These are phyloP conservation scores for Musca domestica DNA, from an alignment of 1,140 invertebrate genomes.

Conservation along the genomic window DNA sequence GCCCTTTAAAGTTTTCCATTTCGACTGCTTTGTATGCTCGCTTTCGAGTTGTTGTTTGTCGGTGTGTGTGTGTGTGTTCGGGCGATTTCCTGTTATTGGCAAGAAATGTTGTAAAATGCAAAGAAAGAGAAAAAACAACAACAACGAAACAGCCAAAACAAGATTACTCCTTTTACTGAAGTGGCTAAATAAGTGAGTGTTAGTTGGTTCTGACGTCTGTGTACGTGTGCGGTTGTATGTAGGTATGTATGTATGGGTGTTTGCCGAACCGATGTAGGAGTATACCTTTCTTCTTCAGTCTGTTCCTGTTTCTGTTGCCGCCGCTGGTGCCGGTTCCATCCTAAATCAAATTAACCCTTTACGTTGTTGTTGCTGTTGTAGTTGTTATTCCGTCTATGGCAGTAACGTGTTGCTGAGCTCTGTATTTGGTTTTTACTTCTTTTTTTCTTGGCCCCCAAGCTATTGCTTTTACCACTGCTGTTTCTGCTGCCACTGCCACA, in stretches of 20 bases:
- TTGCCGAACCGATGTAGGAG: neutral
- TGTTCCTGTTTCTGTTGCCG: neutral
- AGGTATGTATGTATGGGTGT: neutral
- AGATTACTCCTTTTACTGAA: too few relatives aligned
- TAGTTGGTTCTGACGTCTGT: neutral
- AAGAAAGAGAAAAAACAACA: too few relatives aligned
- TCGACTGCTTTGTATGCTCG: too few relatives aligned
- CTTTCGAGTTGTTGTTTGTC: too few relatives aligned
- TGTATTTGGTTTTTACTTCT: too few relatives aligned
- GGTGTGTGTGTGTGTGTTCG: too few relatives aligned
- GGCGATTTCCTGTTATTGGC: too few relatives aligned
- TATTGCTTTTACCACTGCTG: neutral
- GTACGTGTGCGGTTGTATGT: neutral
- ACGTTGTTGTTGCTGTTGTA: neutral
- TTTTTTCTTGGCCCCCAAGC: too few relatives aligned
- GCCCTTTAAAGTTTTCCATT: too few relatives aligned
- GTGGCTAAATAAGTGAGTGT: too few relatives aligned
- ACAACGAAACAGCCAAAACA: too few relatives aligned
- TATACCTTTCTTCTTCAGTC: neutral
- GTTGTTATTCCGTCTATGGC: neutral
- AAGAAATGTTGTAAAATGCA: too few relatives aligned
- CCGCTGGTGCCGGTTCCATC: neutral
- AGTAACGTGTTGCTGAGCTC: conserved; percentile 5
- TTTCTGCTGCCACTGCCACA: neutral
- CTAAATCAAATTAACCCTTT: conserved; percentile 23